Conservation (phyloP, 2,113 vertebrate genomes). For the Nothoprocta perdicaria region DNA sequence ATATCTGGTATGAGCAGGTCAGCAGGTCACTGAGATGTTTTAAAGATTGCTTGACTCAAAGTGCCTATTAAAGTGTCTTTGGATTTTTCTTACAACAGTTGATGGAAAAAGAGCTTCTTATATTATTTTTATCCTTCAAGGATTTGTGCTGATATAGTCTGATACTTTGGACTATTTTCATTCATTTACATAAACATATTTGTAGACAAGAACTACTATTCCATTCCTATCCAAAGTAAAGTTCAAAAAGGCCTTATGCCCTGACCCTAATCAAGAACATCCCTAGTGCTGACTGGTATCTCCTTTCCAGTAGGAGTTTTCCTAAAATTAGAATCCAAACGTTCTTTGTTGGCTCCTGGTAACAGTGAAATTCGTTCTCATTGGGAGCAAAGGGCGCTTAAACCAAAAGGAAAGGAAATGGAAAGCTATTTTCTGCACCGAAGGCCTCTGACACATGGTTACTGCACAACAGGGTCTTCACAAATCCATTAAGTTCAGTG, state of each 20-base stretch:
- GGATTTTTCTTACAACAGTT: background rate
- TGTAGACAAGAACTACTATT: background rate
- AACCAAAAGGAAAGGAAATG: background rate
- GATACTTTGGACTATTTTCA: background rate
- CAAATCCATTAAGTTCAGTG: background rate
- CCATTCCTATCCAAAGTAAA: background rate
- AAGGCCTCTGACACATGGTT: background rate
- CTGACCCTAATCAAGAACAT: background rate
- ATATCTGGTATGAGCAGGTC: background rate
- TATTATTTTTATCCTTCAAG: background rate
- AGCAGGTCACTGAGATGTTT: background rate
- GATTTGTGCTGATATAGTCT: background rate
- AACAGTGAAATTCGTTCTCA: background rate
- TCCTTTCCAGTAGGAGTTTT: background rate
- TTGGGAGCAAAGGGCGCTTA: background rate
- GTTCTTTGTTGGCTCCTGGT: background rate
- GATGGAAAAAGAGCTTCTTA: background rate
- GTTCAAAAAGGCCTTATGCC: background rate
- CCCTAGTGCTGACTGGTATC: background rate
- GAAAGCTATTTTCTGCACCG: background rate
- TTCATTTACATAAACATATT: background rate
- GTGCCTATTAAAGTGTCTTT: background rate
- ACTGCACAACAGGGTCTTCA: background rate
- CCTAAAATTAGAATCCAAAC: background rate
- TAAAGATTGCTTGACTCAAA: background rate